Percentiles rank a stretch among this genome's conserved stretches.
Evolutionary conservation across 1,140 invertebrate genomes (phyloP).

Genomic region (Linepithema humile): DNA sequence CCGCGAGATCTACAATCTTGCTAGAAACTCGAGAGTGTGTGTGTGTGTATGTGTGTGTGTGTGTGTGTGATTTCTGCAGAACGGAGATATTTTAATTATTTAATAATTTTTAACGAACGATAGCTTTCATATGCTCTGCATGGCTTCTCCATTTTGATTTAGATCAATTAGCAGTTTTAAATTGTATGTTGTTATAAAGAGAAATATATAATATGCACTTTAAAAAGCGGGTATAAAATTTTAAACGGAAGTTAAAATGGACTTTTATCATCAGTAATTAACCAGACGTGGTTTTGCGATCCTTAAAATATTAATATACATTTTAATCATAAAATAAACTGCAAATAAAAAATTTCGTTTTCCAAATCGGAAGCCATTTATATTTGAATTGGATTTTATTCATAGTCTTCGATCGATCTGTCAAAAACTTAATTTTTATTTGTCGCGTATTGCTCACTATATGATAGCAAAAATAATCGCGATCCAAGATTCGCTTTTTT

Average conservation of each 20-base stretch:
- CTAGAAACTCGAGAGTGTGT: background rate
- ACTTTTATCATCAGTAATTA: no score
- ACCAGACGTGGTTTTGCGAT: no score
- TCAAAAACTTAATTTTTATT: constrained; percentile 10
- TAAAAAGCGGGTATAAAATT: no score
- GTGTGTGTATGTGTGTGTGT: no score
- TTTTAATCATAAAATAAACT: no score
- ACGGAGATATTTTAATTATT: background rate
- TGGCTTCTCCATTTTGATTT: background rate
- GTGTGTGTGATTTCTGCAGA: no score
- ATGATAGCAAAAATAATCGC: background rate
- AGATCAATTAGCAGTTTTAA: background rate
- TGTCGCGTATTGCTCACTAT: background rate
- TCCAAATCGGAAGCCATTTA: no score
- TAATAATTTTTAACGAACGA: background rate
- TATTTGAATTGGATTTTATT: background rate
- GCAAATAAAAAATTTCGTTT: no score
- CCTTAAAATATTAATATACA: no score
- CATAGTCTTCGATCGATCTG: background rate
- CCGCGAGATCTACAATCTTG: background rate
- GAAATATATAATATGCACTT: no score
- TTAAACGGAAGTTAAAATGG: no score
- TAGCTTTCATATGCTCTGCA: background rate
- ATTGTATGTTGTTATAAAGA: background rate
- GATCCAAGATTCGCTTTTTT: background rate